Conservation (phyloP, 2,113 vertebrate genomes). For the Macquaria ambigua region DNA sequence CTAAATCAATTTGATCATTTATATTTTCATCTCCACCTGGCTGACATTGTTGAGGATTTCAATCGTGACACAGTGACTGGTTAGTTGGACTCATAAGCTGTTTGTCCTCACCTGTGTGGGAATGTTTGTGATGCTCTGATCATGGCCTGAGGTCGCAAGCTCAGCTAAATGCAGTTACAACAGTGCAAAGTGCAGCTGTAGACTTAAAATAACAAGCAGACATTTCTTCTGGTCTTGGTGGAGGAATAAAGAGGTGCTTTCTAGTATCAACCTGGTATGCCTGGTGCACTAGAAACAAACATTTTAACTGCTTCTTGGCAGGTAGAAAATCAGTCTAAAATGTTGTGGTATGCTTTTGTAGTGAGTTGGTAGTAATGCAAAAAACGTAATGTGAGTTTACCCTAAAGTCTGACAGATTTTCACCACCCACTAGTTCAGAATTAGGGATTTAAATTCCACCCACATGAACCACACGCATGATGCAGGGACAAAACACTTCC, state of each 20-base stretch:
- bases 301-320: background rate
- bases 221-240: too few relatives aligned
- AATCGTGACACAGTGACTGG: background rate
- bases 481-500: background rate
- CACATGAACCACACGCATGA: conserved; percentile 19
- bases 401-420: conserved; percentile 18
- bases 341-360: background rate
- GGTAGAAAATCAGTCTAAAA: background rate
- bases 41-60: conserved; percentile 7
- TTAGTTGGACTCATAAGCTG: background rate
- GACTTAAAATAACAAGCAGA: background rate
- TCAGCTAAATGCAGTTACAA: background rate
- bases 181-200: background rate
- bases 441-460: conserved; percentile 33
- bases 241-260: background rate
- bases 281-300: background rate
- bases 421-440: conserved; percentile 24
- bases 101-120: background rate
- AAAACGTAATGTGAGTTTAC: background rate
- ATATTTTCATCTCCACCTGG: conserved; percentile 10
- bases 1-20: background rate
- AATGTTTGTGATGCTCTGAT: background rate
- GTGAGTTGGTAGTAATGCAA: background rate
- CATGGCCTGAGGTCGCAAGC: too few relatives aligned
- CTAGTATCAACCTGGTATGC: background rate